Evolutionary conservation across 1,140 invertebrate genomes (phyloP).

Genomic region (Drosophila sproati): DNA sequence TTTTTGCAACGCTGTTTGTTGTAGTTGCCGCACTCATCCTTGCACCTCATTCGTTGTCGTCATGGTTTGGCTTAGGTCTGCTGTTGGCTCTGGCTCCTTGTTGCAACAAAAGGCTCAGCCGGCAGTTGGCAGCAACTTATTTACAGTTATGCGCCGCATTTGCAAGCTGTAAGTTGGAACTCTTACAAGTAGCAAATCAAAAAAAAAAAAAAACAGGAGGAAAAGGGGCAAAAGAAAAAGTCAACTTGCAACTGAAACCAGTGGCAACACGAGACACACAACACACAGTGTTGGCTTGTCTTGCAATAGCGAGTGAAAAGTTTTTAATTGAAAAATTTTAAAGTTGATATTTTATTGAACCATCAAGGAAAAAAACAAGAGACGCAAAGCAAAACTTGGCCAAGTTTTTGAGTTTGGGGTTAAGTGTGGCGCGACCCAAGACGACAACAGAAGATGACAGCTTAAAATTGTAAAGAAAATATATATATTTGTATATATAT

Average conservation of each 20-base stretch:
- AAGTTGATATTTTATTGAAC: slow-evolving; percentile 75
- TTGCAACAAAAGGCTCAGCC: slow-evolving; percentile 44
- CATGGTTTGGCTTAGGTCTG: slow-evolving; percentile 22
- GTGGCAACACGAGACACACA: neutral
- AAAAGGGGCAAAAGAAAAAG: slow-evolving; percentile 10
- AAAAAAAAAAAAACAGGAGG: neutral
- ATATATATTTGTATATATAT: too few relatives aligned
- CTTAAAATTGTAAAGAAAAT: slow-evolving; percentile 12
- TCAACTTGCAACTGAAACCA: neutral
- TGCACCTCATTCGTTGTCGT: slow-evolving; percentile 10
- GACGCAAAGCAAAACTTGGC: slow-evolving; percentile 5
- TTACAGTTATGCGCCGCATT: slow-evolving; percentile 74
- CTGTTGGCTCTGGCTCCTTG: slow-evolving; percentile 24
- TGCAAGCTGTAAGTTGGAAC: slow-evolving; percentile 65
- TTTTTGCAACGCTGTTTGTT: neutral
- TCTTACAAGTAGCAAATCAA: slow-evolving; percentile 68
- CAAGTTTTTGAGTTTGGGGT: slow-evolving; percentile 19
- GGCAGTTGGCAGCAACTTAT: slow-evolving; percentile 51
- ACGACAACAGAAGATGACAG: slow-evolving; percentile 36
- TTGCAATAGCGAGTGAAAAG: slow-evolving; percentile 64
- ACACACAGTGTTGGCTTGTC: neutral
- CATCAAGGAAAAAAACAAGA: slow-evolving; percentile 14
- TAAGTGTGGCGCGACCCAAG: slow-evolving; percentile 35
- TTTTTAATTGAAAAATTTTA: slow-evolving; percentile 80
- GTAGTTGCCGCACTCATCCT: neutral